Evolutionary conservation across 2,797 vertebrate species (phyloP).

Genomic region (Xenopus petersii): DNA sequence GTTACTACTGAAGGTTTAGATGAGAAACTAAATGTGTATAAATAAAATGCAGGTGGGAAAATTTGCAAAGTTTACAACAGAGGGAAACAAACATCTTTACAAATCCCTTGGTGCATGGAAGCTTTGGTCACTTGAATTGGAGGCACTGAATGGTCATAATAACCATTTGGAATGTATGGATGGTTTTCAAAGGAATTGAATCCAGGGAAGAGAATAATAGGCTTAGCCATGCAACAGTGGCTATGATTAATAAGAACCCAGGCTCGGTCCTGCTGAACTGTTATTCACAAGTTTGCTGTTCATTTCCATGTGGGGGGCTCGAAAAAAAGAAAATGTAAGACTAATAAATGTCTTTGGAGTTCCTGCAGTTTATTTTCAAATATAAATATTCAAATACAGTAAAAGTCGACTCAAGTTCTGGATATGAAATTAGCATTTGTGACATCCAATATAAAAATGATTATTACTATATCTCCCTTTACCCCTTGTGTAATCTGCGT

Average conservation of each 20-base stretch:
- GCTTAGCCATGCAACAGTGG: slow-evolving; percentile 49
- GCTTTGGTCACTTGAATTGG: slow-evolving; percentile 8
- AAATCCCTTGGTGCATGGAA: background rate
- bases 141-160: slow-evolving; percentile 25
- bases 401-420: no score
- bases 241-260: slow-evolving; percentile 35
- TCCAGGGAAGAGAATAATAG: slow-evolving; percentile 42
- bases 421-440: no score
- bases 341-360: no score
- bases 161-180: slow-evolving; percentile 41
- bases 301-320: background rate
- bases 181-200: slow-evolving; percentile 38
- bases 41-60: no score
- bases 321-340: no score
- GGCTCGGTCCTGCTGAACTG: slow-evolving; percentile 17
- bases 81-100: background rate
- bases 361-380: no score
- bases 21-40: no score
- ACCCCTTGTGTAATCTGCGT: no score
- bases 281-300: background rate
- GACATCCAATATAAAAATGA: no score
- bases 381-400: no score
- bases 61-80: background rate
- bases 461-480: no score
- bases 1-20: no score